Evolutionary conservation across 1,140 invertebrate species (phyloP), one percentile per base, ranked within the genome.

Genomic region (Geopemphigus sp.): DNA sequence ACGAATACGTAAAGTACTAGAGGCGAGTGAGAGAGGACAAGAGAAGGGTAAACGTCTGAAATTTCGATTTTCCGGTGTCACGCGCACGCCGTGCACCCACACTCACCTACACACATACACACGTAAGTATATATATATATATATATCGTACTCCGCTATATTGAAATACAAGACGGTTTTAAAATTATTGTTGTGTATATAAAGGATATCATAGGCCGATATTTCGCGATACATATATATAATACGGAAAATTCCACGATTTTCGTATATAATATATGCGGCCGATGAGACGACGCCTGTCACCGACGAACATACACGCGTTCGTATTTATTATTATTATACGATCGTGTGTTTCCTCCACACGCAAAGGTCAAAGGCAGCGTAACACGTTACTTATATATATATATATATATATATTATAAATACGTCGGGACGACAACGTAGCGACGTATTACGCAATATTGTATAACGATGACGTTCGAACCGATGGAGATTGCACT

Each of bases 11-110:
- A 56, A 39, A 8, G 32, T 8, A 39, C 32, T 3, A 39, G 32
- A 39, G 32, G 8, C 8, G 32, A 39, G 3, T 4, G 32, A 39
- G 3, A 39, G 32, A 39, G 32, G 8, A 8, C 3, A 8, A 39
- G 32, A 39, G 22, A 68, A 29, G 59, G 39, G 39, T 45, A 26
- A 24, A 68, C 66, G 45, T 17, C 22, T n/a, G 15, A 22, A 68
- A 68, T 68, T 68, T 68, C 45, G 45, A 68, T 68, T 68, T 68
- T 68, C 66, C 66, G 45, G 45, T 68, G 66, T 68, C 66, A 68
- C 66, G 66, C 66, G 66, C 66, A 59, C 56, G 56, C 56, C 22
- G n/a, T n/a, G 24, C 64, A 15, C 15, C 14, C 45, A 66, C 11
- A 17, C 32, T 4, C 32, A 15, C 6, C 4, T 15, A 29, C 5